Base-by-base conservation (phyloP, 2,888 invertebrate genomes). In the Aspidapion aeneum region DNA sequence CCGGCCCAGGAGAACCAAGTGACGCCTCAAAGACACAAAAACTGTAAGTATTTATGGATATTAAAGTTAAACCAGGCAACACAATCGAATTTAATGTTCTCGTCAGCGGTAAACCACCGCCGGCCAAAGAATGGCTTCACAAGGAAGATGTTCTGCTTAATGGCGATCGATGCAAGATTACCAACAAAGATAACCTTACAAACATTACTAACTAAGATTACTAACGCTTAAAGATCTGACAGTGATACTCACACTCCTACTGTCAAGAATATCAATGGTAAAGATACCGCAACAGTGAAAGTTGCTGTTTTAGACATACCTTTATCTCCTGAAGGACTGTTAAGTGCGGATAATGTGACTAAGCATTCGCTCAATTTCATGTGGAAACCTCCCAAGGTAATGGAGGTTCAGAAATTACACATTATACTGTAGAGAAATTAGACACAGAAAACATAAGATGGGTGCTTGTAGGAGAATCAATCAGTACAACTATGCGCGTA, bases 351-450 rank as follows among this genome's bases (percentile, higher is more conserved):
- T 66, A 91, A 96, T 66, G 86, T 98, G 21, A 94, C 94, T 0
- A 96, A 94, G 75, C 94, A 90, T 70, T 91, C 92, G 3, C 91
- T 94, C 73, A 87, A 87, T 0, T 82, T 97, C 0, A 85, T 85
- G 68, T 97, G 97, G 97, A 87, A 89, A 60, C 92, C 94, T 71
- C 96, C 97, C 0, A 94, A 90, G 75, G 97, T 74, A 95, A 96
- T 74, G 97, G 97, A 70, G 97, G 97, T 55, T 89, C 91, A 55
- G 94, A 94, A 76, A 93, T 96, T 67, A 87, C 90, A 0, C 91
- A 93, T 78, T 99, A 99, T 77, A 85, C 91, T 50, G 92, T 99
- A 5, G 99, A 99, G 78, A 98, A 98, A 82, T 92, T 95, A 88
- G 98, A 99, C 77, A 89, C 93, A 66, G 94, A 95, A 75, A 94